These are phyloP conservation scores for Rhyacophila evoluta DNA, from an alignment of 2,888 invertebrate genomes.

Conservation along the genomic window DNA sequence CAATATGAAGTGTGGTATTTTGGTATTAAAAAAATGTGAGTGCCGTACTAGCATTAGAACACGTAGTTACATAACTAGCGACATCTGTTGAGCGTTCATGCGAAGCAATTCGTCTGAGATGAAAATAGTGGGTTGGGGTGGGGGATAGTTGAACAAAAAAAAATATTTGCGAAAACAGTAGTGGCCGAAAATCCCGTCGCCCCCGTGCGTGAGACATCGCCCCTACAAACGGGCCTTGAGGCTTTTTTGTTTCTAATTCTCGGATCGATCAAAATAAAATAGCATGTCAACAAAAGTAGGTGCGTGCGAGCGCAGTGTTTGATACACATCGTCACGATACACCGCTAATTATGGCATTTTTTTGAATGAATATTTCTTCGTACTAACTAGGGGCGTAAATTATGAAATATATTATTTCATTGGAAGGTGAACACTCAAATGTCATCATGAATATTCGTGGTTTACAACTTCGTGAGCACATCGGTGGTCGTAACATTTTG, in stretches of 20 bases:
- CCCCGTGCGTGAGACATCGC: neutral
- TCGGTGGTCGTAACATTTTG: too few relatives aligned
- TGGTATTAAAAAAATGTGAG: neutral
- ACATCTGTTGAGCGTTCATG: constrained; percentile 50
- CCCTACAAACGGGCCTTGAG: neutral
- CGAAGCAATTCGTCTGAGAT: constrained; percentile 30
- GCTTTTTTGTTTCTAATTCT: constrained; percentile 7
- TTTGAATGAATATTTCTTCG: neutral
- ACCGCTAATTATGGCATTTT: neutral
- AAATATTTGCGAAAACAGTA: neutral
- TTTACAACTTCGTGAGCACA: too few relatives aligned
- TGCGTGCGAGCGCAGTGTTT: neutral
- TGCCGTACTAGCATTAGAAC: neutral
- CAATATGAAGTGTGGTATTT: too few relatives aligned
- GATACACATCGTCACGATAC: constrained; percentile 19
- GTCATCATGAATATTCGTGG: too few relatives aligned
- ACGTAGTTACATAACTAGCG: constrained; percentile 41
- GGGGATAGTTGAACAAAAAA: neutral
- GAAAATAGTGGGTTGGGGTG: neutral
- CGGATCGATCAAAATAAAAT: constrained; percentile 13
- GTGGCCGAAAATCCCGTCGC: neutral
- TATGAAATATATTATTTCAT: too few relatives aligned
- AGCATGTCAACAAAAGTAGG: neutral
- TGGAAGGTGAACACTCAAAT: too few relatives aligned
- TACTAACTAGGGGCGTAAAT: neutral